Conservation (phyloP, 1,140 invertebrate genomes). For the Pogonognathellus flavescens region DNA sequence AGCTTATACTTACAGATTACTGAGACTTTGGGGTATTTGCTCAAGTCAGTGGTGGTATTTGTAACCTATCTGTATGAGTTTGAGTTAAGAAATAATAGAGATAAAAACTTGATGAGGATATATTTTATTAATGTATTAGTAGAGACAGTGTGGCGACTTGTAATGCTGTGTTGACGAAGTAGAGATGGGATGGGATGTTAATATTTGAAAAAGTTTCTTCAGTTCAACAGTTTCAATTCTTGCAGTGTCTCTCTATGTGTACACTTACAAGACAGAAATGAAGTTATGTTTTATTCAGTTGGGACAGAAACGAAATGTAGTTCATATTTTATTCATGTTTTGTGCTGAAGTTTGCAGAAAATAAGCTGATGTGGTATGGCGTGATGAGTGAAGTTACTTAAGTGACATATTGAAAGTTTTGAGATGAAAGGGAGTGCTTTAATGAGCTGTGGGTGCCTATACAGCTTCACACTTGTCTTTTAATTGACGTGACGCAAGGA, state of each 20-base stretch:
- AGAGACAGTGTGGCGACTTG: too few relatives aligned
- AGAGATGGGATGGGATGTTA: too few relatives aligned
- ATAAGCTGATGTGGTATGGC: conserved; percentile 19
- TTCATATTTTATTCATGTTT: neutral
- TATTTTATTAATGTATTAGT: too few relatives aligned
- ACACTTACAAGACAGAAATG: neutral
- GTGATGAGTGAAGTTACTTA: neutral
- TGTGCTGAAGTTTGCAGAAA: neutral
- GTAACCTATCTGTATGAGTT: too few relatives aligned
- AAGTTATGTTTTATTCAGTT: neutral
- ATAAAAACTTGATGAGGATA: too few relatives aligned
- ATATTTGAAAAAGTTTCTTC: too few relatives aligned
- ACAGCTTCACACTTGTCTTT: conserved; percentile 25
- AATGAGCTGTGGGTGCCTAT: conserved; percentile 9
- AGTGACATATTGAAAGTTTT: neutral
- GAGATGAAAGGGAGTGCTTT: conserved; percentile 22
- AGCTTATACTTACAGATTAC: too few relatives aligned
- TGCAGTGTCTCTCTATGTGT: neutral
- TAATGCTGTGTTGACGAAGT: too few relatives aligned
- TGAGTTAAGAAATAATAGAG: too few relatives aligned
- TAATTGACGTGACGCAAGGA: conserved; percentile 6
- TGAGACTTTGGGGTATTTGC: too few relatives aligned
- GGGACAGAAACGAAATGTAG: neutral
- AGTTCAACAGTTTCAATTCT: too few relatives aligned
- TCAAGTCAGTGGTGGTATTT: too few relatives aligned